Conservation (phyloP, 2,113 vertebrate genomes). For the Oceanites oceanicus region DNA sequence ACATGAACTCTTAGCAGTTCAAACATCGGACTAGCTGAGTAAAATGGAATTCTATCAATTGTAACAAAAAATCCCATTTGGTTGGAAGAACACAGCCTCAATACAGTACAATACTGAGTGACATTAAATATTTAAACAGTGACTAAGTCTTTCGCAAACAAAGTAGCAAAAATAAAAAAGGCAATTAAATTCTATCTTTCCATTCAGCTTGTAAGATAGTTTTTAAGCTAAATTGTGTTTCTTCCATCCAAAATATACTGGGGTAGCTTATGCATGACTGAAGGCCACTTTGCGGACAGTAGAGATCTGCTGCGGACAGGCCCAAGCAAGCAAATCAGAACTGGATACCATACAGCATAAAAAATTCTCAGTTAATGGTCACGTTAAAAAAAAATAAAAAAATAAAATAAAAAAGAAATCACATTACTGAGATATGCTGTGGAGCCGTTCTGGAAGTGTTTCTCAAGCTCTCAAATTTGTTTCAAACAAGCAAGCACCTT, state of each 20-base stretch:
- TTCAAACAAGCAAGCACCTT: background rate
- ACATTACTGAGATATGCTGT: background rate
- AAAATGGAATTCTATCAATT: background rate
- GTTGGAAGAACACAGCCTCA: background rate
- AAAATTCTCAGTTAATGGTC: background rate
- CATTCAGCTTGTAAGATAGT: background rate
- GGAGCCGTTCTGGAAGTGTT: background rate
- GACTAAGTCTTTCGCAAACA: background rate
- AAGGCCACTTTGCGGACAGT: background rate
- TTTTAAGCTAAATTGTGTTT: background rate
- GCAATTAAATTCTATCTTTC: background rate
- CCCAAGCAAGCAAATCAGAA: background rate
- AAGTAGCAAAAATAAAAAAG: background rate
- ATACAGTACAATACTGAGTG: background rate
- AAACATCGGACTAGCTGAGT: background rate
- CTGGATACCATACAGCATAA: background rate
- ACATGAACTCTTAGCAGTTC: background rate
- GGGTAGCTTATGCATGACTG: accelerated
- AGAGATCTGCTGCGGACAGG: background rate
- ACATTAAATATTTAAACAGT: background rate
- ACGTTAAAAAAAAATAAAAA: background rate
- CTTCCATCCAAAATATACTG: background rate
- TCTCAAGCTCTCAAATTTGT: background rate
- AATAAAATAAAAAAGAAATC: too few relatives aligned
- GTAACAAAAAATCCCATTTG: background rate